These are phyloP conservation scores for Gopherus flavomarginatus DNA, from an alignment of 2,113 vertebrate species.

Conservation along the genomic window DNA sequence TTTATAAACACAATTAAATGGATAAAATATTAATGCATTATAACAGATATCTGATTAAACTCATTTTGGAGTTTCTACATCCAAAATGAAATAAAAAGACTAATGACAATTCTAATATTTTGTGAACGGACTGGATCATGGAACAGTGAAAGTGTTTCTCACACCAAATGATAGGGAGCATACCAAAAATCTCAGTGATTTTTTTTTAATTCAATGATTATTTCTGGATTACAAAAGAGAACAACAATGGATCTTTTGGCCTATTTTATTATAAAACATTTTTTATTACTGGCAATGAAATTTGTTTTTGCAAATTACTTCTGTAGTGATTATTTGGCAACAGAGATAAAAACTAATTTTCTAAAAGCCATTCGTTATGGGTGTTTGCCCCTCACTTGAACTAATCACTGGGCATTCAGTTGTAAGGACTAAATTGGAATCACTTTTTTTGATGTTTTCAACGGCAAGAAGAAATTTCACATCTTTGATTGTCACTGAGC, in stretches of 20 bases:
- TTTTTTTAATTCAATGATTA: background rate
- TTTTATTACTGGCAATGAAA: background rate
- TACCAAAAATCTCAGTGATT: background rate
- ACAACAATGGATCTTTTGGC: background rate
- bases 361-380: background rate
- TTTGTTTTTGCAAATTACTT: background rate
- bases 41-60: background rate
- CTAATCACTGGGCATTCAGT: background rate
- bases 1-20: background rate
- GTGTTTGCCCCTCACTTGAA: background rate
- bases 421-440: background rate
- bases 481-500: background rate
- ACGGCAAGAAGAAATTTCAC: background rate
- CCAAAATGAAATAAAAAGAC: background rate
- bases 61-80: background rate
- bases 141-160: background rate
- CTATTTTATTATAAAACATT: background rate
- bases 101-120: background rate
- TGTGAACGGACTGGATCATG: background rate
- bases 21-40: background rate
- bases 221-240: background rate
- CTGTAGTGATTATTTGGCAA: background rate
- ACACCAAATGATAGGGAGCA: background rate
- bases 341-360: background rate
- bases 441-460: slow-evolving; percentile 11